Evolutionary conservation across 2,888 invertebrate species (phyloP).

Genomic region (Hipparchia semele): DNA sequence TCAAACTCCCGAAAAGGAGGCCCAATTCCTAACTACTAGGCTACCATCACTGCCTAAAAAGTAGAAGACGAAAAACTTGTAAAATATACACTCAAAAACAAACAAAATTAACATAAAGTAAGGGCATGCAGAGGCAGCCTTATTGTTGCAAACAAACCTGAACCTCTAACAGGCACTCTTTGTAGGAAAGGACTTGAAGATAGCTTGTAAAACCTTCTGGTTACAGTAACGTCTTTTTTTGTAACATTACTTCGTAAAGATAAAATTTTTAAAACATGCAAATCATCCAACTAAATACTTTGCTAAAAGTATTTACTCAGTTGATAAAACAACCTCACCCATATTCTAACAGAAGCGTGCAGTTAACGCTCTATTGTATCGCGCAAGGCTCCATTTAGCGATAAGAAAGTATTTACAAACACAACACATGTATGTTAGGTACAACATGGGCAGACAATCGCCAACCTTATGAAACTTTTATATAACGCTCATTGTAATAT

Average conservation of each 20-base stretch:
- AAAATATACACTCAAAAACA: too few species aligned
- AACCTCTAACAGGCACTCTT: background rate
- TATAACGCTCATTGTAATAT: constrained; percentile 16
- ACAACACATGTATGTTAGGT: constrained; percentile 8
- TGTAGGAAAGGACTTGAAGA: background rate
- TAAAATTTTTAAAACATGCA: constrained; percentile 5
- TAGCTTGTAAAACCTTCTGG: background rate
- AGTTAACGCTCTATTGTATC: constrained; percentile 21
- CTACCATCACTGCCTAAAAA: too few species aligned
- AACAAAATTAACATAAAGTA: too few species aligned
- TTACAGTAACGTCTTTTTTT: background rate
- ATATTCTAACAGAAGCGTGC: constrained; percentile 24
- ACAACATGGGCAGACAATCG: constrained; percentile 11
- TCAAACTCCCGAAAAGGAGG: too few species aligned
- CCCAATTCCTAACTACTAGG: too few species aligned
- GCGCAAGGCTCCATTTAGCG: constrained; percentile 30
- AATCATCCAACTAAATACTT: constrained; percentile 9
- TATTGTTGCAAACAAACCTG: background rate
- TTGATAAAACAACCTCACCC: constrained; percentile 19
- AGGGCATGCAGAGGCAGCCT: background rate
- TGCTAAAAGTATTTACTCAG: constrained; percentile 1
- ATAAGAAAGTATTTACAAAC: constrained; percentile 38
- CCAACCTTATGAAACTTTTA: constrained; percentile 22
- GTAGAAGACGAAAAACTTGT: too few species aligned
- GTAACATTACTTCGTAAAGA: background rate